Percentiles rank a stretch among this genome's conserved stretches.
Evolutionary conservation across 2,113 vertebrate species (phyloP).

Genomic region (Lathamus discolor): DNA sequence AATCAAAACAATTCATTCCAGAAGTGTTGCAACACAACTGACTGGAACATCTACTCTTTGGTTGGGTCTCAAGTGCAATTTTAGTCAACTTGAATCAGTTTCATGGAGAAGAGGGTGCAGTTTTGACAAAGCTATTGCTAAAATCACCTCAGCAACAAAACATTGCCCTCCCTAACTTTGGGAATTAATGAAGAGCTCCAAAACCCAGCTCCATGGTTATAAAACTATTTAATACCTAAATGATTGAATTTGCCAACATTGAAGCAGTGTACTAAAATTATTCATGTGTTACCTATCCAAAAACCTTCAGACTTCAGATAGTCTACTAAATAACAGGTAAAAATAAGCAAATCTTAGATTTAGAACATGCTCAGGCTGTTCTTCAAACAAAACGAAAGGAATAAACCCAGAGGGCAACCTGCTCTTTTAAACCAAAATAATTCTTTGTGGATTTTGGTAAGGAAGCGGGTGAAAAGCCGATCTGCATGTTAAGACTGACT

Average conservation of each 20-base stretch:
- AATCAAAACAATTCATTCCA: slow-evolving; percentile 37
- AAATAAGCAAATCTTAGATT: neutral
- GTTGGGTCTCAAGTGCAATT: neutral
- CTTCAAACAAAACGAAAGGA: neutral
- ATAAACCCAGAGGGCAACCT: neutral
- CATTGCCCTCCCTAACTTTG: neutral
- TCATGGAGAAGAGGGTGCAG: neutral
- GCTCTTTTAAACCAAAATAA: neutral
- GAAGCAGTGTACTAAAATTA: neutral
- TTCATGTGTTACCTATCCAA: neutral
- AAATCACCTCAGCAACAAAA: neutral
- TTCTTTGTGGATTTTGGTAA: neutral
- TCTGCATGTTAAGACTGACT: neutral
- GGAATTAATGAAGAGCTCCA: neutral
- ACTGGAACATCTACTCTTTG: neutral
- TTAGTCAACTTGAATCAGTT: neutral
- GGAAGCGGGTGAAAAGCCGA: accelerated
- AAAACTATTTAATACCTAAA: neutral
- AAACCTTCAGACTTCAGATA: neutral
- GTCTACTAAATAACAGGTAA: neutral
- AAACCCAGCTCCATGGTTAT: neutral
- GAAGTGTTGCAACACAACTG: neutral
- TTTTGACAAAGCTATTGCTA: neutral
- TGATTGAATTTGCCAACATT: neutral
- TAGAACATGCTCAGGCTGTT: neutral